phyloP scores from a whole-genome alignment of 2,888 invertebrate genomes.

The Mimas tiliae region DNA sequence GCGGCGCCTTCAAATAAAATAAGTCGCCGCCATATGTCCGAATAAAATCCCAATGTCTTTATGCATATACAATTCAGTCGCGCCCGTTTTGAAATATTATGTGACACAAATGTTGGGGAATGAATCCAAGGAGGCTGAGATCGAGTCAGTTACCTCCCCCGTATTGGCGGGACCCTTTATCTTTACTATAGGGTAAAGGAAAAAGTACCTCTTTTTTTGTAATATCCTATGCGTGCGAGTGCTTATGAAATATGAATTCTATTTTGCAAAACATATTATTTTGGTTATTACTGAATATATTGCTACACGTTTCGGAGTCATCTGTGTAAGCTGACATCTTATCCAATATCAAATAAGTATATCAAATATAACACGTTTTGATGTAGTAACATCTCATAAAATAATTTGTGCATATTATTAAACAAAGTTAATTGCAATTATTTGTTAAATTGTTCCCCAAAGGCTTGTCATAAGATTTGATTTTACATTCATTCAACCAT shows the following conservation, averaged over 20 bases:
- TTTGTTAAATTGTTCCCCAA: no score
- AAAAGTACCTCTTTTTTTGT: constrained; percentile 70
- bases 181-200: constrained; percentile 76
- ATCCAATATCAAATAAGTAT: no score
- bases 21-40: constrained; percentile 62
- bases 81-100: constrained; percentile 68
- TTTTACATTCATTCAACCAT: no score
- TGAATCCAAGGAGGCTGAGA: constrained; percentile 67
- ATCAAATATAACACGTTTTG: background rate
- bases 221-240: constrained; percentile 78
- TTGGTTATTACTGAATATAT: constrained; percentile 79
- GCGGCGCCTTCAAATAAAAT: constrained; percentile 45
- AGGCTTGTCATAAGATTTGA: no score
- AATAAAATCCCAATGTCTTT: constrained; percentile 68
- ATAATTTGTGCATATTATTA: no score
- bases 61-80: constrained; percentile 74
- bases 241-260: constrained; percentile 83
- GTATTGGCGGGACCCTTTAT: constrained; percentile 70
- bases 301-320: constrained; percentile 69
- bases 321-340: constrained; percentile 57
- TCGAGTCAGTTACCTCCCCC: constrained; percentile 64
- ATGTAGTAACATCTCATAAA: no score
- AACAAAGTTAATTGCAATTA: no score
- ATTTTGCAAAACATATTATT: constrained; percentile 81
- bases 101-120: constrained; percentile 70